These are phyloP conservation scores for Rutpela maculata DNA, from an alignment of 2,888 invertebrate genomes.

Conservation along the genomic window DNA sequence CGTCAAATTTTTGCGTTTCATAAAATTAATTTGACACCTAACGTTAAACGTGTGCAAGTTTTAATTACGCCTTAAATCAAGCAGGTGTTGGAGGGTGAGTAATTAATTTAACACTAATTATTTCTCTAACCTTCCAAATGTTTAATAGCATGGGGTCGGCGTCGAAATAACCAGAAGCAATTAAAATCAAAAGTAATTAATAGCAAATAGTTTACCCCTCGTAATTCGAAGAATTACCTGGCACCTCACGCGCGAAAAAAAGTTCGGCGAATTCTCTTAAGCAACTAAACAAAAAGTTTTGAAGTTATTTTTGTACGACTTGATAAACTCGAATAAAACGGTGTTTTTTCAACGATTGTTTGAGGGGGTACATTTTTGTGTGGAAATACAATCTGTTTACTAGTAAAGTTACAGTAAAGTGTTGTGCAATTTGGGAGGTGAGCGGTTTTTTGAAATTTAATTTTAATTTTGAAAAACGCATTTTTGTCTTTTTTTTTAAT, in stretches of 20 bases:
- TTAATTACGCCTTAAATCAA: not conserved
- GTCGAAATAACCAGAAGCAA: slow-evolving; percentile 67
- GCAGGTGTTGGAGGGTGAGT: slow-evolving; percentile 24
- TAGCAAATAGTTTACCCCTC: not conserved
- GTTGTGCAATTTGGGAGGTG: too few species aligned
- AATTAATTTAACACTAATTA: slow-evolving; percentile 21
- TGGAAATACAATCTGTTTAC: too few species aligned
- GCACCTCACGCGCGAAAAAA: not conserved
- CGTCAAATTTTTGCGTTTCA: too few species aligned
- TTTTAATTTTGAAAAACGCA: too few species aligned
- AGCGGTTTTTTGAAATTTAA: too few species aligned
- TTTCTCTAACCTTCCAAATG: slow-evolving; percentile 19
- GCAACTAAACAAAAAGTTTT: not conserved
- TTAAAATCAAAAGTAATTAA: slow-evolving; percentile 69
- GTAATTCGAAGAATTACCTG: not conserved
- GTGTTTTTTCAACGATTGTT: too few species aligned
- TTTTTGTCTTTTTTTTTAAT: too few species aligned
- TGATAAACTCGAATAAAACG: too few species aligned
- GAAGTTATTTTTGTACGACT: not conserved
- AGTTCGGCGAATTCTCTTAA: not conserved
- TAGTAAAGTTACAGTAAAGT: too few species aligned
- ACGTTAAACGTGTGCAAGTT: not conserved
- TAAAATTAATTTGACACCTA: too few species aligned
- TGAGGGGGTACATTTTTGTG: too few species aligned
- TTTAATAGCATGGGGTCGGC: slow-evolving; percentile 45